phyloP scores from a whole-genome alignment of 1,140 invertebrate species.

The Drosophila leontia region DNA sequence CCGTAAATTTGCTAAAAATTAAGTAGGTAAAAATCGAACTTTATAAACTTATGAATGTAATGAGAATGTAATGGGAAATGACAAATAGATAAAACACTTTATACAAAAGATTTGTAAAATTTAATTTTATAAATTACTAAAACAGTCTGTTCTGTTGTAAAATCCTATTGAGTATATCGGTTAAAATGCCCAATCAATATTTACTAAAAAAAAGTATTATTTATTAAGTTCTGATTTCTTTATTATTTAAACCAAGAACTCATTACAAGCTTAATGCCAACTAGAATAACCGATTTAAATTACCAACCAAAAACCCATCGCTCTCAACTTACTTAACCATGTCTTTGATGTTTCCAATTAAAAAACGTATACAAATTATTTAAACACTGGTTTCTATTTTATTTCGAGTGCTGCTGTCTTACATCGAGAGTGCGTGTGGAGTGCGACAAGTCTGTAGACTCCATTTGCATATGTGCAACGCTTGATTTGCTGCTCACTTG shows the following conservation, averaged over 20 bases:
- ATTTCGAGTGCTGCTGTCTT: conserved; percentile 6
- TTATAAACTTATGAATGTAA: background rate
- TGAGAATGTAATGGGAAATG: background rate
- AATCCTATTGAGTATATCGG: no score
- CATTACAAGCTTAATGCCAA: no score
- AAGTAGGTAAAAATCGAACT: background rate
- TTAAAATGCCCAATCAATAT: no score
- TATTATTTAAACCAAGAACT: no score
- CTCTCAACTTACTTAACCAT: background rate
- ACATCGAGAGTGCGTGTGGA: conserved; percentile 1
- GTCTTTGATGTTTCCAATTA: background rate
- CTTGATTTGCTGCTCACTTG: conserved; percentile 41
- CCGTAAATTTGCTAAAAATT: background rate
- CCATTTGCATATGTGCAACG: conserved; percentile 57
- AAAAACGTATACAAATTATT: background rate
- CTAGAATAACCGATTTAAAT: no score
- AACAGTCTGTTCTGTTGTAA: no score
- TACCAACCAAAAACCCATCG: background rate
- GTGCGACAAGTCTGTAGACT: conserved; percentile 32
- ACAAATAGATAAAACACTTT: background rate
- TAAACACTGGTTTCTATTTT: background rate
- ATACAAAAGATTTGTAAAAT: background rate
- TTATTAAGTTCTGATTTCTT: no score
- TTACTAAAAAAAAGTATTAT: no score
- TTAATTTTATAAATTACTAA: no score